phyloP scores from a whole-genome alignment of 2,888 invertebrate species.

The Selenia dentaria region DNA sequence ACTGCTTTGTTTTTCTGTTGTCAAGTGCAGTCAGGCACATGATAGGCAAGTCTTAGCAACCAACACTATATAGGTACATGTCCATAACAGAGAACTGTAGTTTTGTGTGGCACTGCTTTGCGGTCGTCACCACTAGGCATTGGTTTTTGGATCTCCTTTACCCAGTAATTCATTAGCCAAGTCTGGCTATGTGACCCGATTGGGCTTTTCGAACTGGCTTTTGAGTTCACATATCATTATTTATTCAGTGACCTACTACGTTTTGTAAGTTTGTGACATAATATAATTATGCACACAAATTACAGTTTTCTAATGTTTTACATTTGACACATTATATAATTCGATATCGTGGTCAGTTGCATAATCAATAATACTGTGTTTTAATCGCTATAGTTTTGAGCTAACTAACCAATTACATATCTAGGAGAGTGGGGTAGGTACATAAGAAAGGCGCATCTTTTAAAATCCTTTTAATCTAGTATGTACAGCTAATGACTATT shows the following conservation, averaged over 20 bases:
- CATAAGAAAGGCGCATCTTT: conserved; percentile 11
- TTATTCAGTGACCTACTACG: conserved; percentile 7
- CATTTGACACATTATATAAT: conserved; percentile 1
- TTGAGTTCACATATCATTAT: background rate
- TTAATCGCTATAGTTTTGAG: background rate
- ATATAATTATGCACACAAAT: background rate
- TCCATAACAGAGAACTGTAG: too few relatives aligned
- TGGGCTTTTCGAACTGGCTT: too few relatives aligned
- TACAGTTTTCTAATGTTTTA: background rate
- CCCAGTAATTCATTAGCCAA: too few relatives aligned
- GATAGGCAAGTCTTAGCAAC: too few relatives aligned
- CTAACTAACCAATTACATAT: too few relatives aligned
- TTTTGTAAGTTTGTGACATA: background rate
- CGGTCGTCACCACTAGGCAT: too few relatives aligned
- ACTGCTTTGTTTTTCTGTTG: too few relatives aligned
- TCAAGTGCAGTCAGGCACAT: too few relatives aligned
- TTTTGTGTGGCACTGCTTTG: too few relatives aligned
- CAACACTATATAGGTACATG: too few relatives aligned
- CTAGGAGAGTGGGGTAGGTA: background rate
- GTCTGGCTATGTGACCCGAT: too few relatives aligned
- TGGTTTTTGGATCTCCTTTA: too few relatives aligned
- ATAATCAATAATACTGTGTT: background rate
- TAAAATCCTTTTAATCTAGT: conserved; percentile 33
- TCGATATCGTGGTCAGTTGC: background rate
- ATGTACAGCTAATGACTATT: conserved; percentile 78